Conservation (phyloP, 2,113 vertebrate genomes). For the Sitta europaea region DNA sequence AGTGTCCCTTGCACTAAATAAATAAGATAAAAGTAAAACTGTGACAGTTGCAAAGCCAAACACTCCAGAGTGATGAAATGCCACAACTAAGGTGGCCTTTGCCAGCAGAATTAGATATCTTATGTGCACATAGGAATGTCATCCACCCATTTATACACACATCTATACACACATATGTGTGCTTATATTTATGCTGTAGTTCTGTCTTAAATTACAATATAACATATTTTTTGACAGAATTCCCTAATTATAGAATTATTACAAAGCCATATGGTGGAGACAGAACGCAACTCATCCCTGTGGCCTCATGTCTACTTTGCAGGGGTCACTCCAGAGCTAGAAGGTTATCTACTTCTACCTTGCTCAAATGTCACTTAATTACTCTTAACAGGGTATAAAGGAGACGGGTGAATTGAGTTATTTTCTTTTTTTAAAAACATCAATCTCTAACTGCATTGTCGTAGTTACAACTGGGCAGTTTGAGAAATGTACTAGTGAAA, state of each 20-base stretch:
- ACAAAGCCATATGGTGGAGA: neutral
- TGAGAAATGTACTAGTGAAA: constrained; percentile 50
- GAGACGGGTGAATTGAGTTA: neutral
- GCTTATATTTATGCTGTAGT: neutral
- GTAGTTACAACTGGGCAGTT: constrained; percentile 53
- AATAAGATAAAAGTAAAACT: neutral
- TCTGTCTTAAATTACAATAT: neutral
- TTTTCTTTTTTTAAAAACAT: constrained; percentile 25
- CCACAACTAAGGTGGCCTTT: neutral
- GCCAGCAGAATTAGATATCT: neutral
- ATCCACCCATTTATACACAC: neutral
- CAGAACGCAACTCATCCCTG: neutral
- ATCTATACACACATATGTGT: neutral
- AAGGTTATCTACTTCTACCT: neutral
- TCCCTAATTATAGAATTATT: neutral
- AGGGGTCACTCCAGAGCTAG: neutral
- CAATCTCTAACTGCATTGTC: constrained; percentile 28
- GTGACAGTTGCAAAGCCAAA: neutral
- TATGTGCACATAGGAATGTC: neutral
- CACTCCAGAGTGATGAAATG: neutral
- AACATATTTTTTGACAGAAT: neutral
- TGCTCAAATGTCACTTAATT: neutral
- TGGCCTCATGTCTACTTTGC: neutral
- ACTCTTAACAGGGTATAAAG: neutral
- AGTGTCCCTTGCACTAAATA: neutral